A percentile compares a stretch with the other conserved stretches of the same genome.
Evolutionary conservation across 2,113 vertebrate species (phyloP).

Genomic region (Gambusia affinis): DNA sequence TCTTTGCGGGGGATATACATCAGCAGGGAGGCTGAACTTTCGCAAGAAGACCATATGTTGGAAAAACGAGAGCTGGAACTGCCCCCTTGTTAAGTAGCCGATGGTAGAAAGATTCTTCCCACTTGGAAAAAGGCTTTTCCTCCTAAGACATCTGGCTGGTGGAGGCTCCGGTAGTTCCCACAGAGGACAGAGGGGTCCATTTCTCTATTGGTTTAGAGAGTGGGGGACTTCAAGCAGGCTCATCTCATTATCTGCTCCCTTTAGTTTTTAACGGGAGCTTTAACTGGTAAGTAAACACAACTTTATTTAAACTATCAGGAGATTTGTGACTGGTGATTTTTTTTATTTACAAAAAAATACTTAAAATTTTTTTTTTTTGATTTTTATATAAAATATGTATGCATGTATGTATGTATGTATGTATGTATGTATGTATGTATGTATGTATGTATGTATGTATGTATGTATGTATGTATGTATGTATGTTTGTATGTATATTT

Average conservation of each 20-base stretch:
- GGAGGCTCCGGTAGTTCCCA: conserved; percentile 69
- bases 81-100: conserved; percentile 97
- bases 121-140: conserved; percentile 85
- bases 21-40: conserved; percentile 84
- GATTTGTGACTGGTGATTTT: background rate
- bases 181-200: conserved; percentile 61
- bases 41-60: conserved; percentile 84
- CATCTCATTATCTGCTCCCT: conserved; percentile 19
- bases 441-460: too few relatives aligned
- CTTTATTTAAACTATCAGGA: background rate
- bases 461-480: too few relatives aligned
- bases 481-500: background rate
- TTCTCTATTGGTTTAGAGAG: conserved; percentile 44
- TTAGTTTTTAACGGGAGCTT: conserved; percentile 21
- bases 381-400: too few relatives aligned
- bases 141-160: conserved; percentile 76
- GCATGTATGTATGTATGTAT: too few relatives aligned
- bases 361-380: too few relatives aligned
- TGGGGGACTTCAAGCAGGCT: conserved; percentile 50
- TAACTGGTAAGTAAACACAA: conserved; percentile 53
- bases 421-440: too few relatives aligned
- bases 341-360: background rate
- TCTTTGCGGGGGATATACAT: conserved; percentile 45
- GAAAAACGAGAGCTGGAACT: conserved; percentile 90
- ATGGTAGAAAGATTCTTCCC: conserved; percentile 88